Conservation (phyloP, 2,888 invertebrate species). For the Lasioglossum oenotherae region DNA sequence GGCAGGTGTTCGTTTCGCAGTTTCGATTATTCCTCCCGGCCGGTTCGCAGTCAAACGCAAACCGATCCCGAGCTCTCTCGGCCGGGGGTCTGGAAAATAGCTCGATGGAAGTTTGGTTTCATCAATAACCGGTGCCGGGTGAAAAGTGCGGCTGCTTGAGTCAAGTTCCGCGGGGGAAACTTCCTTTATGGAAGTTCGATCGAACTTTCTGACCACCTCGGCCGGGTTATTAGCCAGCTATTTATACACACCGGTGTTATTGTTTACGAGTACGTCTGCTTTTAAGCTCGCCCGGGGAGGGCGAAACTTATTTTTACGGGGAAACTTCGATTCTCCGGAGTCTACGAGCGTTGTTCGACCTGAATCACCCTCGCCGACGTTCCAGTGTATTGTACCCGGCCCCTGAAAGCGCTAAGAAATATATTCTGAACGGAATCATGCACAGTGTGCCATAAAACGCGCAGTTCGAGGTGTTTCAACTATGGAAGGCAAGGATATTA, state of each 20-base stretch:
- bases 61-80: not conserved
- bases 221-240: constrained; percentile 58
- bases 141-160: constrained; percentile 31
- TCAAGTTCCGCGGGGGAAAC: constrained; percentile 50
- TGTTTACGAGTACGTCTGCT: constrained; percentile 56
- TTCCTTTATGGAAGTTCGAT: constrained; percentile 68
- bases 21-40: constrained; percentile 20
- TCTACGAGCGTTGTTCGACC: constrained; percentile 11
- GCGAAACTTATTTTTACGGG: constrained; percentile 36
- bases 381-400: not conserved
- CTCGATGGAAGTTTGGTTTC: constrained; percentile 62
- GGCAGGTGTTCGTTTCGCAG: constrained; percentile 35
- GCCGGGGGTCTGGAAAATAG: constrained; percentile 49
- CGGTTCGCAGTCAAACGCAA: constrained; percentile 36
- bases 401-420: not conserved
- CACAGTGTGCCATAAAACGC: not conserved
- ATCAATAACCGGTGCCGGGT: constrained; percentile 54
- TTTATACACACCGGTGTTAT: constrained; percentile 53
- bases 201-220: constrained; percentile 52
- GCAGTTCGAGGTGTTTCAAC: not conserved
- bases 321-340: constrained; percentile 20
- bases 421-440: not conserved
- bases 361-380: not conserved
- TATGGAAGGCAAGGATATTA: not conserved
- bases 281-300: constrained; percentile 4